phyloP scores from a whole-genome alignment of 2,888 invertebrate genomes.

The Chouioia cunea region DNA sequence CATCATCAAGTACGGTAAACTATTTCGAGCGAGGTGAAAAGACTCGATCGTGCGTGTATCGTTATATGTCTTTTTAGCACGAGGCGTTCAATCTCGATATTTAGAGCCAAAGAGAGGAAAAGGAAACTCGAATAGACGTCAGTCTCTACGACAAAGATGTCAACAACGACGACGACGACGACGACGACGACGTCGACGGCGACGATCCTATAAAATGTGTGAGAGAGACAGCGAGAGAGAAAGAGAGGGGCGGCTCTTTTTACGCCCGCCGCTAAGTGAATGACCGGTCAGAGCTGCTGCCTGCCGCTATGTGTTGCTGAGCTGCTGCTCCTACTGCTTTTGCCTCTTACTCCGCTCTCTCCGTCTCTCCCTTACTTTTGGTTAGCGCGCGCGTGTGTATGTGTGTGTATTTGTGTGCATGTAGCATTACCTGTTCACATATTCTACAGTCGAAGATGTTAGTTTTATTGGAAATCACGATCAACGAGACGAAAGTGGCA shows the following conservation, averaged over 20 bases:
- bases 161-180: constrained; percentile 26
- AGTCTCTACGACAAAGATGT: constrained; percentile 22
- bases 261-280: constrained; percentile 59
- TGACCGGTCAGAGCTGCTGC: constrained; percentile 64
- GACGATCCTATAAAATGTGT: neutral
- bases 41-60: constrained; percentile 5
- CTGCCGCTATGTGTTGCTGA: constrained; percentile 56
- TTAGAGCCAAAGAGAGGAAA: neutral
- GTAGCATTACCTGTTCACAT: no score
- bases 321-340: no score
- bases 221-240: neutral
- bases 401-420: constrained; percentile 22
- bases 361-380: no score
- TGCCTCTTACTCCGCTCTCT: no score
- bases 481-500: neutral
- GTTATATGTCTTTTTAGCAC: neutral
- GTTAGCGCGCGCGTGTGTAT: neutral
- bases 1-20: neutral
- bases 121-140: constrained; percentile 30
- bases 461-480: neutral
- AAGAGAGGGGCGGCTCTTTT: constrained; percentile 53
- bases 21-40: neutral
- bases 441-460: no score
- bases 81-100: constrained; percentile 8
- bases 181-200: constrained; percentile 28